Conservation (phyloP, 1,140 invertebrate species). For the Grapholita molesta region DNA sequence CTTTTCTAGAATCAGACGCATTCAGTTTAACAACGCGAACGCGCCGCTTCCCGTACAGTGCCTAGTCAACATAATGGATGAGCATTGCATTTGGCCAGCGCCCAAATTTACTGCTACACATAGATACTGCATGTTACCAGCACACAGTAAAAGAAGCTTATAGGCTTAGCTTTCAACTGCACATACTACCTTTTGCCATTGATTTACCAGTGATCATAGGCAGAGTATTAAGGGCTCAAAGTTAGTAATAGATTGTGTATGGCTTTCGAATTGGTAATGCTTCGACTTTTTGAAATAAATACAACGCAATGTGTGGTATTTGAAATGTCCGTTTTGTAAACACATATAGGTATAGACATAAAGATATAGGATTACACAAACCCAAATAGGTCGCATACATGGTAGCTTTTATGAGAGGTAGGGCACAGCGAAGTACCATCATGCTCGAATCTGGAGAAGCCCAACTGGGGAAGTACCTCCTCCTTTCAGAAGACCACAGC, state of each 20-base stretch:
- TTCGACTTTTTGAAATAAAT: not conserved
- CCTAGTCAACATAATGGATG: slow-evolving; percentile 69
- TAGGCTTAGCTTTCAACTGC: not conserved
- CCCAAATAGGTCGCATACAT: too few species aligned
- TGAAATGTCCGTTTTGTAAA: too few species aligned
- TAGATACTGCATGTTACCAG: slow-evolving; percentile 38
- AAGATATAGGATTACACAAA: too few species aligned
- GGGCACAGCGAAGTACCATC: too few species aligned
- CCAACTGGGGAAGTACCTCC: too few species aligned
- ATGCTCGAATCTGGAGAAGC: too few species aligned
- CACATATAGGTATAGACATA: too few species aligned
- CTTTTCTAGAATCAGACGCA: not conserved
- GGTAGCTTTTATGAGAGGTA: too few species aligned
- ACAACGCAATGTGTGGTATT: not conserved
- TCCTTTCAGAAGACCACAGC: too few species aligned
- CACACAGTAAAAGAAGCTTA: not conserved
- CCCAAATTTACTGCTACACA: slow-evolving; percentile 59
- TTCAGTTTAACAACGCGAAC: slow-evolving; percentile 34
- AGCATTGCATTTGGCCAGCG: slow-evolving; percentile 65
- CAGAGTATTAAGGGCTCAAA: not conserved
- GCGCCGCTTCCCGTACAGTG: slow-evolving; percentile 36
- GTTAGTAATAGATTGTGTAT: not conserved
- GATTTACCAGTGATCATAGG: not conserved
- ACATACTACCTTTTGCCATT: not conserved
- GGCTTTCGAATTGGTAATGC: not conserved